phyloP scores from a whole-genome alignment of 2,113 vertebrate genomes.

The Polypterus bichir region DNA sequence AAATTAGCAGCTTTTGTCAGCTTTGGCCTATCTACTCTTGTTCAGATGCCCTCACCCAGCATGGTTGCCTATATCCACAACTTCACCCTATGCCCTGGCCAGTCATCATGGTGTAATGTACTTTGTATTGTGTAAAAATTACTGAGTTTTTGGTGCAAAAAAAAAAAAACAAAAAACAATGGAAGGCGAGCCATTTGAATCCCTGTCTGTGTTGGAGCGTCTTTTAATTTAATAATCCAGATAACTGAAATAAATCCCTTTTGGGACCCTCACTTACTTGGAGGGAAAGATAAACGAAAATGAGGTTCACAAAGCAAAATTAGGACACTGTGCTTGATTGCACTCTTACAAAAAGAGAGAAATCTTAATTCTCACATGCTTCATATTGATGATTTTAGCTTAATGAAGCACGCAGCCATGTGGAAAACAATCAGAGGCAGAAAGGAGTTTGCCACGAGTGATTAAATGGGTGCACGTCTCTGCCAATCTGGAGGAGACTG shows the following conservation, averaged over 20 bases:
- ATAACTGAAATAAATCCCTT: slow-evolving; percentile 75
- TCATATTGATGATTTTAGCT: slow-evolving; percentile 69
- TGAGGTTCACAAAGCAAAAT: slow-evolving; percentile 60
- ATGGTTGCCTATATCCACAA: too few relatives aligned
- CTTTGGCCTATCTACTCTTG: too few relatives aligned
- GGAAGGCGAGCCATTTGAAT: too few relatives aligned
- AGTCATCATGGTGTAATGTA: too few relatives aligned
- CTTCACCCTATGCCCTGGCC: too few relatives aligned
- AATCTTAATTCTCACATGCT: slow-evolving; percentile 67
- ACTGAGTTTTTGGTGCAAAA: too few relatives aligned
- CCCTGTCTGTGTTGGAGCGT: neutral
- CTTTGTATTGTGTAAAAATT: too few relatives aligned
- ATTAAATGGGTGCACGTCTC: too few relatives aligned
- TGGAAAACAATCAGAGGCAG: slow-evolving; percentile 60
- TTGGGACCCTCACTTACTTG: slow-evolving; percentile 60
- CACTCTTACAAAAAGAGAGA: slow-evolving; percentile 64
- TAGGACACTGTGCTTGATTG: slow-evolving; percentile 70
- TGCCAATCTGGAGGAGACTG: too few relatives aligned
- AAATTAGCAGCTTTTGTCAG: too few relatives aligned
- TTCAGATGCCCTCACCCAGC: too few relatives aligned
- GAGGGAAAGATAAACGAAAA: slow-evolving; percentile 65
- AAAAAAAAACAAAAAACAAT: too few relatives aligned
- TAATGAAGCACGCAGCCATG: slow-evolving; percentile 68
- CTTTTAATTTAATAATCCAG: slow-evolving; percentile 70
- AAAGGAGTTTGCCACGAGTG: slow-evolving; percentile 20